Conservation (phyloP, 2,113 vertebrate genomes). For the Bos taurus region DNA sequence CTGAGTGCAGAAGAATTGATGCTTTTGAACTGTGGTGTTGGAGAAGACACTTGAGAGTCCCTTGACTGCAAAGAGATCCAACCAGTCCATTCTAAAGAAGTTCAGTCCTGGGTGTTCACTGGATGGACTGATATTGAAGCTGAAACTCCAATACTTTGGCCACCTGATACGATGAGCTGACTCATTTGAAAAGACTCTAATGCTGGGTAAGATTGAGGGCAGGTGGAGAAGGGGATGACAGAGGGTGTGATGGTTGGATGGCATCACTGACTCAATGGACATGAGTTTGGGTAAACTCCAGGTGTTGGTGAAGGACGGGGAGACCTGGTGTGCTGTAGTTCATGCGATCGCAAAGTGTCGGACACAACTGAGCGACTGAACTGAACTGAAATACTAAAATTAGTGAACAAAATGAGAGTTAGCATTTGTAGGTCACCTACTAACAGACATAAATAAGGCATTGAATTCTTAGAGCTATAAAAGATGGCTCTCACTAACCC, state of each 20-base stretch:
- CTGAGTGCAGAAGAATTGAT: accelerated
- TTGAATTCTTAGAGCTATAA: background rate
- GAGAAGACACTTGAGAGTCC: background rate
- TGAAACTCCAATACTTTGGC: background rate
- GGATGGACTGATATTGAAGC: background rate
- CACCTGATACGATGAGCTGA: accelerated
- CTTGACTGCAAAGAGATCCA: background rate
- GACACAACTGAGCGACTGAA: background rate
- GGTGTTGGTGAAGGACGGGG: background rate
- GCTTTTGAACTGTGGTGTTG: background rate
- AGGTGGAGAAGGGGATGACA: background rate
- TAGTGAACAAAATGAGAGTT: background rate
- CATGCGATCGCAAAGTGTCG: background rate
- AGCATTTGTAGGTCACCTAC: background rate
- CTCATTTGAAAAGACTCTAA: background rate
- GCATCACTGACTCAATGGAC: background rate
- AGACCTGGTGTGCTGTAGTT: background rate
- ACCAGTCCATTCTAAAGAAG: background rate
- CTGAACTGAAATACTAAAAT: background rate
- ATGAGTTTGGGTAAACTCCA: background rate
- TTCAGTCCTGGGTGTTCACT: background rate
- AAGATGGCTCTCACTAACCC: background rate
- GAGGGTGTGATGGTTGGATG: background rate
- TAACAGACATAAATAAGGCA: background rate
- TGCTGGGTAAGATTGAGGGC: background rate